These are phyloP conservation scores for Lepetodrilus schrolli DNA, from an alignment of 2,888 invertebrate species.

Conservation along the genomic window DNA sequence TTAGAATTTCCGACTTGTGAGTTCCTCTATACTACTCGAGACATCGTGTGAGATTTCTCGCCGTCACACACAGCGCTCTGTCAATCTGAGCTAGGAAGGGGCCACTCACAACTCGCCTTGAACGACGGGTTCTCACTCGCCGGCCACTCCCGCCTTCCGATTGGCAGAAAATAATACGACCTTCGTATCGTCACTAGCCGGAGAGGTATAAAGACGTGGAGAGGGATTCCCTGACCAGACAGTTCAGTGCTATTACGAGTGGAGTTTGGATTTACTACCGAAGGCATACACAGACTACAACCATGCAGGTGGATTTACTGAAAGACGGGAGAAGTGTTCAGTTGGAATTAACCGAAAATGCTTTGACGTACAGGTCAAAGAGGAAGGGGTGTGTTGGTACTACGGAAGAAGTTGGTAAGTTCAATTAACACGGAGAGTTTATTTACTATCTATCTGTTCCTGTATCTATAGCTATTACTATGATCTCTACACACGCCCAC, in stretches of 20 bases:
- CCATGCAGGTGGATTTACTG: neutral
- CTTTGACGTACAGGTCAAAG: neutral
- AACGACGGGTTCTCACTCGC: neutral
- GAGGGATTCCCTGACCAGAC: constrained; percentile 9
- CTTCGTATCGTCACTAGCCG: neutral
- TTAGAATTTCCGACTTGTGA: neutral
- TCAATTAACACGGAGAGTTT: neutral
- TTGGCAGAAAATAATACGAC: neutral
- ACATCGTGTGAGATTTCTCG: neutral
- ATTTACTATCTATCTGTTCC: neutral
- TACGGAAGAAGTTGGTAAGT: neutral
- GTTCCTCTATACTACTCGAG: neutral
- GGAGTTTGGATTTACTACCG: neutral
- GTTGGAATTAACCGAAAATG: neutral
- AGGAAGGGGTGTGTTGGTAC: neutral
- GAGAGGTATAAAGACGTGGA: neutral
- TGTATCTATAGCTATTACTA: neutral
- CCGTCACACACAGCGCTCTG: neutral
- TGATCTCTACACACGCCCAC: neutral
- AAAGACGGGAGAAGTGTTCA: constrained; percentile 4
- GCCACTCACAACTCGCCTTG: neutral
- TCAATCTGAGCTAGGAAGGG: neutral
- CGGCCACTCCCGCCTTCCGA: neutral
- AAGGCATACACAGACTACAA: neutral
- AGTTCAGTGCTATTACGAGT: neutral